Percentiles rank a stretch among this genome's conserved stretches.
Conservation (phyloP, 2,888 invertebrate genomes). For the Cheilosia impressa region DNA sequence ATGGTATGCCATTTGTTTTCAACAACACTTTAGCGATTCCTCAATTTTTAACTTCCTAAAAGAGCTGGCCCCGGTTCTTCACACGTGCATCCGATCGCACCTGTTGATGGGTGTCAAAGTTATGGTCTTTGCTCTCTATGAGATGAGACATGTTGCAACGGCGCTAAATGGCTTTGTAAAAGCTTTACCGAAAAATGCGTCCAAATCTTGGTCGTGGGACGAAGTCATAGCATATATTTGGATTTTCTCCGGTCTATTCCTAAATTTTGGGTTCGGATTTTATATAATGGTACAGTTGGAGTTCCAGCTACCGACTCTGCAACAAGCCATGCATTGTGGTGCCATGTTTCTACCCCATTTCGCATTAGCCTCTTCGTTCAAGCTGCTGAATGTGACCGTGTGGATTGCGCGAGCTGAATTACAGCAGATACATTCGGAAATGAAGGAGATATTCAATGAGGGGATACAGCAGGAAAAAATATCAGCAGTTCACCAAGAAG, state of each 20-base stretch:
- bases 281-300: conserved; percentile 80
- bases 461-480: conserved; percentile 12
- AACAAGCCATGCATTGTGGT: conserved; percentile 78
- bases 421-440: conserved; percentile 43
- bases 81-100: conserved; percentile 77
- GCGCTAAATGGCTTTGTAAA: conserved; percentile 76
- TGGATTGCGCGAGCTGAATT: conserved; percentile 78
- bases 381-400: conserved; percentile 73
- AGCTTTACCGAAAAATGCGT: conserved; percentile 40
- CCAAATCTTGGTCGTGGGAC: conserved; percentile 35
- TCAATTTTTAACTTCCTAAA: conserved; percentile 77
- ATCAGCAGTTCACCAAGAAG: not conserved
- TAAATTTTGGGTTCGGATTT: conserved; percentile 76
- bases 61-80: conserved; percentile 79
- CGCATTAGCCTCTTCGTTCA: conserved; percentile 77
- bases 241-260: conserved; percentile 77
- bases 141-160: conserved; percentile 75
- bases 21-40: conserved; percentile 79
- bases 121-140: conserved; percentile 77
- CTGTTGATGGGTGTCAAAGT: conserved; percentile 78
- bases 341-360: conserved; percentile 81
- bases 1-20: conserved; percentile 76
- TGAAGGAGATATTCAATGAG: conserved; percentile 51
- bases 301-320: conserved; percentile 79
- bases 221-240: conserved; percentile 76